A percentile compares a stretch with the other conserved stretches of the same genome.
phyloP scores from a whole-genome alignment of 1,140 invertebrate genomes.

The Panulirus ornatus region DNA sequence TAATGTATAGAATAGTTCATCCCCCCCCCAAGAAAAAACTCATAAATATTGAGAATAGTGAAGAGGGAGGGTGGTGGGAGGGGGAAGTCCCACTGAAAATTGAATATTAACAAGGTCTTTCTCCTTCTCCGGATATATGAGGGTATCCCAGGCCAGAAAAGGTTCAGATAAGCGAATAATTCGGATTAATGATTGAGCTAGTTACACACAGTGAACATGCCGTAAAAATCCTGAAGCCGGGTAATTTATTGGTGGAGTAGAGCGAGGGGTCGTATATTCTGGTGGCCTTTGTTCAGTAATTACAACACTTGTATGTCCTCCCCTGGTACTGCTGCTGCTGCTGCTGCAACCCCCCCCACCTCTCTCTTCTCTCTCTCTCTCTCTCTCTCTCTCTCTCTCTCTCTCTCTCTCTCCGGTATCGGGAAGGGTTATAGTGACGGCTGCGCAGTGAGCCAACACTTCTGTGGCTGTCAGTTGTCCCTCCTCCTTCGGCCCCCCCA shows the following conservation, averaged over 20 bases:
- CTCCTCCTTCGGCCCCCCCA: no score
- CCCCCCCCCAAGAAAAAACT: no score
- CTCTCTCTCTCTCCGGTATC: no score
- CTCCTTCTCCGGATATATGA: neutral
- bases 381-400: conserved; percentile 8
- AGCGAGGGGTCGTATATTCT: neutral
- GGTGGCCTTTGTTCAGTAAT: neutral
- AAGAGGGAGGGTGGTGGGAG: no score
- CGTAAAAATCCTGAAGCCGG: neutral
- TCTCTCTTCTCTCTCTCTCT: neutral
- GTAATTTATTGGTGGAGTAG: neutral
- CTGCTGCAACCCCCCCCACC: neutral
- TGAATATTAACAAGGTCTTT: no score
- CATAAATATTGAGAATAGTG: no score
- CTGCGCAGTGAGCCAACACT: no score
- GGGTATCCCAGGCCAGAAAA: neutral
- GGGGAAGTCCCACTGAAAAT: no score
- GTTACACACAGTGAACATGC: conserved; percentile 3
- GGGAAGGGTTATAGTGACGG: no score
- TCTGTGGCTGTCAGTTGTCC: no score
- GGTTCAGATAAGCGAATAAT: conserved; percentile 35
- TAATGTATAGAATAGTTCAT: no score
- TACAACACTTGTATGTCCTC: neutral
- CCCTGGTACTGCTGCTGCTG: neutral
- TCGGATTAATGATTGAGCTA: conserved; percentile 35